These are phyloP conservation scores for Lophotis ruficrista DNA, from an alignment of 2,113 vertebrate species.

Conservation along the genomic window DNA sequence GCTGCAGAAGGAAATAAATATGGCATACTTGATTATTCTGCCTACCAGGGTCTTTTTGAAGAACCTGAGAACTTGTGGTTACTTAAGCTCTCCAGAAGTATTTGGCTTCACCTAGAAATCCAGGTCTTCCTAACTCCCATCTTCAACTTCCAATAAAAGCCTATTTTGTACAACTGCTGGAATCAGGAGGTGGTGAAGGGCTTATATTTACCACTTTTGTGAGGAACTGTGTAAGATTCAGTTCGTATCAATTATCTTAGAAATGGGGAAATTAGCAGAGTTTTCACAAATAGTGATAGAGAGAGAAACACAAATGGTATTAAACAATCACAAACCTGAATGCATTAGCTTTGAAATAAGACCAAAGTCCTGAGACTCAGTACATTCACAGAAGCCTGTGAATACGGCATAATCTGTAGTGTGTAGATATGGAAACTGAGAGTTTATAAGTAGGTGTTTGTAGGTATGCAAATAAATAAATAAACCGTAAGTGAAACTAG, in stretches of 20 bases:
- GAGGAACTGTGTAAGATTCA: neutral
- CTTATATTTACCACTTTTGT: neutral
- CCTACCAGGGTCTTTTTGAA: neutral
- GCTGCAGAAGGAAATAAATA: neutral
- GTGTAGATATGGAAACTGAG: neutral
- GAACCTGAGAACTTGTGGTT: neutral
- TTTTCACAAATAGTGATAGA: neutral
- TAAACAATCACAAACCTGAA: neutral
- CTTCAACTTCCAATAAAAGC: neutral
- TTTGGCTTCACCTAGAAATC: neutral
- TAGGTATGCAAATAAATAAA: neutral
- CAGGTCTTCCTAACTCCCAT: neutral
- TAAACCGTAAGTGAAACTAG: neutral
- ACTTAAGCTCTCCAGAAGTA: neutral
- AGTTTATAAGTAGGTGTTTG: neutral
- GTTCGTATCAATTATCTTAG: neutral
- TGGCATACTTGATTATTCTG: neutral
- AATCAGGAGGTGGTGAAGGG: neutral
- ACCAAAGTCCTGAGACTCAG: neutral
- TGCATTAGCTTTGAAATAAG: neutral
- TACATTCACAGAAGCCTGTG: neutral
- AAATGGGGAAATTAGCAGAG: neutral
- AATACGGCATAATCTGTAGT: neutral
- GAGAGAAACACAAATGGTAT: neutral
- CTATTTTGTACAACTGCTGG: neutral